Base-by-base conservation (phyloP, 2,888 invertebrate genomes). In the Acleris cristana region DNA sequence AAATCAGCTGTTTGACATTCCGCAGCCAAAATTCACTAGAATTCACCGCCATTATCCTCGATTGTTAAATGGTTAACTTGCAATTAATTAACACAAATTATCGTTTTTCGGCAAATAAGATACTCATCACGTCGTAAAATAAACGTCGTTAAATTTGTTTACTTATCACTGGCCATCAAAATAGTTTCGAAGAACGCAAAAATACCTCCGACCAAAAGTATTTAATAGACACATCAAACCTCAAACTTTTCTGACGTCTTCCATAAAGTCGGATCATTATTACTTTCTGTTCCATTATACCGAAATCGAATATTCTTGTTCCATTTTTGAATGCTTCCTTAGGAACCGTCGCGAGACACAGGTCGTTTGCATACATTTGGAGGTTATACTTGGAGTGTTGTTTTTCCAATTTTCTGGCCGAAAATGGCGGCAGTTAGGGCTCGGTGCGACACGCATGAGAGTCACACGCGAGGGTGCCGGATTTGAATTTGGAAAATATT, bases 191-290 rank as follows among this genome's bases (percentile, higher is more conserved):
- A 71, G 67, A 67, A 67, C 48, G 63, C 62, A 10, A 67, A 62
- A 67, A 67, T 63, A 58, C 70, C 40, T 71, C 56, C 63, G 73
- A 82, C 82, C 84, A 74, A 83, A 82, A 83, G 81, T 83, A 86
- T 85, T 84, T 84, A 82, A 86, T 84, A 85, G 83, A 84, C 84
- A 84, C 82, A 83, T 87, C 84, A 83, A 85, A 82, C 72, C 78
- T 72, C 73, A 76, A 85, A 83, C 78, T 79, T 79, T 70, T 60
- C 65, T 67, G 78, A 71, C 77, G 75, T 73, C 70, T 64, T 74
- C 76, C 79, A 82, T 86, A 84, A 85, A 86, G 79, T 75, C 73
- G 70, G 74, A 78, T 81, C 75, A 79, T 83, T 79, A 83, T 60
- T 74, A 70, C 72, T 75, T 72, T 70, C 74, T 76, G 73, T 79